phyloP scores from a whole-genome alignment of 1,140 invertebrate genomes.

The Reticulitermes speratus region DNA sequence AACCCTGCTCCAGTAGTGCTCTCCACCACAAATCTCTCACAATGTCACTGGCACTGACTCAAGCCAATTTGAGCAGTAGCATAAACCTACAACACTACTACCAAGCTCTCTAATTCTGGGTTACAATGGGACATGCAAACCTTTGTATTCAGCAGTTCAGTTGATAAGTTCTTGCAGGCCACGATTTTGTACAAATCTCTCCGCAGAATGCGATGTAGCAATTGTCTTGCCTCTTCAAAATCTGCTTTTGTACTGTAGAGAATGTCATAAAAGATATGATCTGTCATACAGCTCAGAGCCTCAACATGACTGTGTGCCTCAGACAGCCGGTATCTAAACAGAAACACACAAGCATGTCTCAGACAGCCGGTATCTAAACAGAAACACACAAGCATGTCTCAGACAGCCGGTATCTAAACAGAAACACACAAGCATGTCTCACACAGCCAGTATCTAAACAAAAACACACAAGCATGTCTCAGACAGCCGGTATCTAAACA shows the following conservation, averaged over 20 bases:
- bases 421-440: constrained; percentile 12
- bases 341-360: constrained; percentile 20
- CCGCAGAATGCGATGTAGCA: constrained; percentile 26
- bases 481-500: no score
- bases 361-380: constrained; percentile 8
- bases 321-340: constrained; percentile 5
- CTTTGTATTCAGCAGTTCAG: not conserved
- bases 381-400: constrained; percentile 22
- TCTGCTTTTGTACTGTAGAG: not conserved
- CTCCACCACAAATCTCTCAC: no score
- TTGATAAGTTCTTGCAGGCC: not conserved
- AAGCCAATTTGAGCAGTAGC: no score
- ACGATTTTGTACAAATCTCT: constrained; percentile 32
- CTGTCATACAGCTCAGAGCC: constrained; percentile 20
- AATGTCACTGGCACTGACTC: no score
- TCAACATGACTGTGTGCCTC: constrained; percentile 23
- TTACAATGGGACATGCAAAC: no score
- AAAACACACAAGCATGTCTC: not conserved
- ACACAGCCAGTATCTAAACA: not conserved
- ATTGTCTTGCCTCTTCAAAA: not conserved
- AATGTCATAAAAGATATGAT: constrained; percentile 31
- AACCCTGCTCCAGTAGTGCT: no score
- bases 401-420: constrained; percentile 1
- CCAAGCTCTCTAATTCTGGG: no score
- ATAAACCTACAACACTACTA: no score